Conservation (phyloP, 2,888 invertebrate genomes). For the Steinernema carpocapsae region DNA sequence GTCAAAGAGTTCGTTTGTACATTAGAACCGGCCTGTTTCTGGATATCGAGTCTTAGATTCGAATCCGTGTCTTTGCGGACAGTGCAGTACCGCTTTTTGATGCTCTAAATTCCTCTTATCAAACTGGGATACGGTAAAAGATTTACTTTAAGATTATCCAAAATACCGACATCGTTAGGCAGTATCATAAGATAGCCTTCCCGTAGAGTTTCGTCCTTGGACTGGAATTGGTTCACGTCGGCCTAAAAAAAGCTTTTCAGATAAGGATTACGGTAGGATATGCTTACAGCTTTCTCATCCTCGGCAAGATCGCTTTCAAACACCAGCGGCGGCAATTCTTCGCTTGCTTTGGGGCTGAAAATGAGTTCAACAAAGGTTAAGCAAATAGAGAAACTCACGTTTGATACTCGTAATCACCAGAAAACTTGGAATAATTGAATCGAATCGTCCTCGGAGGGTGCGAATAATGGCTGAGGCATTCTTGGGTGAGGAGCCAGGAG, state of each 20-base stretch:
- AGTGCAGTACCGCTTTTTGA: slow-evolving; percentile 33
- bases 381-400: slow-evolving; percentile 70
- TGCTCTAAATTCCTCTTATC: slow-evolving; percentile 26
- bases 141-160: slow-evolving; percentile 58
- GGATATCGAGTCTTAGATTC: slow-evolving; percentile 53
- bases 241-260: background rate
- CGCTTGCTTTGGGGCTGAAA: slow-evolving; percentile 44
- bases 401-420: slow-evolving; percentile 80
- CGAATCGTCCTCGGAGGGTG: slow-evolving; percentile 83
- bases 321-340: slow-evolving; percentile 52
- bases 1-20: slow-evolving; percentile 44
- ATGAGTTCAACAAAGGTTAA: background rate
- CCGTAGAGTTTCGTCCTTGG: slow-evolving; percentile 45
- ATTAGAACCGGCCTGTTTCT: slow-evolving; percentile 36
- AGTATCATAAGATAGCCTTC: slow-evolving; percentile 57
- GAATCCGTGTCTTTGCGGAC: slow-evolving; percentile 54
- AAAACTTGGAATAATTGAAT: slow-evolving; percentile 87
- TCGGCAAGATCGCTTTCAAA: slow-evolving; percentile 65
- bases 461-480: slow-evolving; percentile 57
- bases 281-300: slow-evolving; percentile 52
- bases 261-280: background rate
- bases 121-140: background rate
- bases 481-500: slow-evolving; percentile 59
- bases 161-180: slow-evolving; percentile 56
- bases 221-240: slow-evolving; percentile 1